Percentiles rank a stretch among this genome's conserved stretches.
Conservation (phyloP, 2,113 vertebrate species). For the Sus scrofa region DNA sequence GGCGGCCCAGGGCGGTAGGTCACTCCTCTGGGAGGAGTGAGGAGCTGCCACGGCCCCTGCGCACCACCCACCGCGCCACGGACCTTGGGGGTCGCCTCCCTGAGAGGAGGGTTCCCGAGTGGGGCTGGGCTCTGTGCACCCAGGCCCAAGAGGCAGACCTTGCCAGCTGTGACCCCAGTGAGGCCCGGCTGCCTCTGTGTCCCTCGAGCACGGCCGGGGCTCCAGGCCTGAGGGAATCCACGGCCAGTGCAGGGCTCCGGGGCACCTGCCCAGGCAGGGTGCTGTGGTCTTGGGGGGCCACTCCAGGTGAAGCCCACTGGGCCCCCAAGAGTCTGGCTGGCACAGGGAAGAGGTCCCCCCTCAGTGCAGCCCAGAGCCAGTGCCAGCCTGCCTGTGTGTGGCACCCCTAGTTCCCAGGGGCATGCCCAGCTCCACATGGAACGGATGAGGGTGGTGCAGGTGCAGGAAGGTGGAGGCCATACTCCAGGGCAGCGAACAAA, state of each 20-base stretch:
- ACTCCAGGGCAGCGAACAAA: not conserved
- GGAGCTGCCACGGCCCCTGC: not conserved
- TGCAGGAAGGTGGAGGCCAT: not conserved
- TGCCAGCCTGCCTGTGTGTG: accelerated
- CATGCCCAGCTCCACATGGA: too few species aligned
- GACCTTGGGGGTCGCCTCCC: not conserved
- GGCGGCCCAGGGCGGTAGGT: too few species aligned
- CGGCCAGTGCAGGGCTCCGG: not conserved
- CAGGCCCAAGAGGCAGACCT: not conserved
- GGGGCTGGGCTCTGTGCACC: too few species aligned
- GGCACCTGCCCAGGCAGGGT: accelerated
- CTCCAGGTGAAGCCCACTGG: not conserved
- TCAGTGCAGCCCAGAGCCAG: too few species aligned
- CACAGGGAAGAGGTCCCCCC: too few species aligned
- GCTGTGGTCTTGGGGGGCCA: accelerated
- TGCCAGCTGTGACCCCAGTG: not conserved
- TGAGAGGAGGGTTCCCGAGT: too few species aligned
- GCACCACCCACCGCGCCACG: accelerated
- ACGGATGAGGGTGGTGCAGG: too few species aligned
- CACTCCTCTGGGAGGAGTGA: accelerated
- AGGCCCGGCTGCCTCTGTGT: too few species aligned
- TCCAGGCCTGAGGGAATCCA: too few species aligned
- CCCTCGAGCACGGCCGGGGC: accelerated
- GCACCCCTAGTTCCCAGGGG: too few species aligned
- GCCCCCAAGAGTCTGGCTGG: too few species aligned